Base-by-base conservation (phyloP, 2,888 invertebrate species). In the Nemotelus nigrinus region DNA sequence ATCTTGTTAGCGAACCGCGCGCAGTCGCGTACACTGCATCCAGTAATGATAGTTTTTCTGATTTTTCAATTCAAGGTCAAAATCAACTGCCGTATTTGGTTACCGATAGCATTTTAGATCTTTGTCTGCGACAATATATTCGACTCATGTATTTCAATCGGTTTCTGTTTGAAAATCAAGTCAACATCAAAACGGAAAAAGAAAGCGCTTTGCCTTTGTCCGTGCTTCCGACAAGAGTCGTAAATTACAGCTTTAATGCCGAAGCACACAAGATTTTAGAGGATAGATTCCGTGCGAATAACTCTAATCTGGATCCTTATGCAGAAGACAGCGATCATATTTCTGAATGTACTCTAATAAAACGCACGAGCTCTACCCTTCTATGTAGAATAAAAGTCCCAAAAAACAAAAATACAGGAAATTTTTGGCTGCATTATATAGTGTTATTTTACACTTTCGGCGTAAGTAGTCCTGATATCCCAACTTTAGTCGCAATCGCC, bases 371-470 rank as follows among this genome's bases (percentile, higher is more conserved):
- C 25, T 25, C 25, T 25, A 25, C 25, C 25, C 25, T 25, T 25
- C 25, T 25, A 25, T 25, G 25, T 25, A 25, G 25, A 25, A 25
- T 25, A 25, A 25, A 25, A 25, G 25, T 25, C 25, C 25, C 25
- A 25, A 25, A 25, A 25, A 25, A 25, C 25, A 25, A 25, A 25
- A 25, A 25, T 25, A 25, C 25, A 25, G 25, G 25, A 25, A 25
- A 25, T 25, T 25, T 25, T 25, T 25, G 25, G 25, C 82, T 86
- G 79, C 85, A 92, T 89, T 90, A 91, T 85, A 87, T 93, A 88
- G 90, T 92, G 88, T 89, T 93, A 89, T 93, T 93, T 91, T 93
- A 93, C 89, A 90, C 93, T 84, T 92, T 93, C 89, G 92, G 93
- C 85, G 88, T 93, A 86, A 91, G 92, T 84, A 91, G 92, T 83